Percentiles rank a stretch among this genome's conserved stretches.
These are phyloP conservation scores for Sphaerophoria taeniata DNA, from an alignment of 2,888 invertebrate species.

Conservation along the genomic window DNA sequence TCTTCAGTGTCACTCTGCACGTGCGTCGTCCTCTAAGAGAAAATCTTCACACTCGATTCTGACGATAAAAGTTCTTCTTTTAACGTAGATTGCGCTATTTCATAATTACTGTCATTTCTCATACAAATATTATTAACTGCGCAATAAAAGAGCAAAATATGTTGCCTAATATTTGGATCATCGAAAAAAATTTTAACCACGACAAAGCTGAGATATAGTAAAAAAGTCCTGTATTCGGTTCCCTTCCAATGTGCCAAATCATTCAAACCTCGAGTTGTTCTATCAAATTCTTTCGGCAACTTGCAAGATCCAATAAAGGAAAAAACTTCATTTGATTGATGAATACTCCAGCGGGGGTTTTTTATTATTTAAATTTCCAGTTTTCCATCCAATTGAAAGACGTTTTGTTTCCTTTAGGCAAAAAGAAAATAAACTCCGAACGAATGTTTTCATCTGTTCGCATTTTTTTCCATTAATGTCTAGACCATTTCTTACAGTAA, in stretches of 20 bases:
- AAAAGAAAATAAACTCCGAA: no score
- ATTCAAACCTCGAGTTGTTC: neutral
- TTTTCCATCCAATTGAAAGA: neutral
- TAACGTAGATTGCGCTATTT: neutral
- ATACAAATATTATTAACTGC: slow-evolving; percentile 1
- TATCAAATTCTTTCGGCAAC: neutral
- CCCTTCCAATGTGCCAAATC: slow-evolving; percentile 4
- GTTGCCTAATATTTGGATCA: neutral
- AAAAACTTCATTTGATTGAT: neutral
- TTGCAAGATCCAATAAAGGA: neutral
- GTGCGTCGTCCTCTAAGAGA: slow-evolving; percentile 21
- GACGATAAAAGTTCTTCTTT: slow-evolving; percentile 24
- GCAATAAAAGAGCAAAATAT: neutral
- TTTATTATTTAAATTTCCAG: neutral
- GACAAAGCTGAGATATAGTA: neutral
- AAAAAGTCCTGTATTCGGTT: neutral
- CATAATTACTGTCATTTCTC: neutral
- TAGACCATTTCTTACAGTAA: neutral
- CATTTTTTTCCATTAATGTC: neutral
- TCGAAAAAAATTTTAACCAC: neutral
- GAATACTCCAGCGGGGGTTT: neutral
- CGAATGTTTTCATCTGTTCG: neutral
- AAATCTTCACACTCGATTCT: slow-evolving; percentile 36
- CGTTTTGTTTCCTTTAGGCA: neutral
- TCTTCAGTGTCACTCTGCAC: slow-evolving; percentile 31